Conservation (phyloP, 2,888 invertebrate genomes). For the Ophion ventricosus region DNA sequence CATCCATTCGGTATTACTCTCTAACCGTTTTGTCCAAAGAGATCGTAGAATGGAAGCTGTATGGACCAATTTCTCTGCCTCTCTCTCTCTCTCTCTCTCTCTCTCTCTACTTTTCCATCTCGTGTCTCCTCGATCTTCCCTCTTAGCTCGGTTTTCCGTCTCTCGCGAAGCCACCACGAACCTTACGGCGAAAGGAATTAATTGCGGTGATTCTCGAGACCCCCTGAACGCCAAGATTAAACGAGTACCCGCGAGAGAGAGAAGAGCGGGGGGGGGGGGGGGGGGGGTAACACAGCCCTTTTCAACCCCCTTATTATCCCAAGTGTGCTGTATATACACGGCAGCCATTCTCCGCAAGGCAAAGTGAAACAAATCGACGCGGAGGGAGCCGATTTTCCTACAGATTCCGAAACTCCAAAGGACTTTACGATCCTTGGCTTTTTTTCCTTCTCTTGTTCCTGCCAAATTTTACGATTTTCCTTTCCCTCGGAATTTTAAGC, state of each 20-base stretch:
- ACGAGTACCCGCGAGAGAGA: constrained; percentile 26
- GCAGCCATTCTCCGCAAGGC: constrained; percentile 7
- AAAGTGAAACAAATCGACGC: constrained; percentile 59
- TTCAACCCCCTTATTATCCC: constrained; percentile 31
- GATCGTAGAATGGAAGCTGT: constrained; percentile 38
- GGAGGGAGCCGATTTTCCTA: background rate
- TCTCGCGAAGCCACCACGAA: constrained; percentile 9
- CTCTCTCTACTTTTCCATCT: constrained; percentile 17
- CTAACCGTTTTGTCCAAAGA: constrained; percentile 40
- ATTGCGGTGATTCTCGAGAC: constrained; percentile 60
- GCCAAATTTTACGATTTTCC: background rate
- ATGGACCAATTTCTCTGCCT: constrained; percentile 32
- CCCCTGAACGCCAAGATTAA: constrained; percentile 54
- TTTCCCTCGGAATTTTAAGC: background rate
- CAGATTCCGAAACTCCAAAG: background rate
- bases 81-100: constrained; percentile 12
- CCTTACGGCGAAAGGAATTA: constrained; percentile 60
- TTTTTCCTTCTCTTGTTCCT: background rate
- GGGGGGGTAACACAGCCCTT: constrained; percentile 13
- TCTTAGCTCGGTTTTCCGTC: constrained; percentile 50
- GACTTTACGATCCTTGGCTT: background rate
- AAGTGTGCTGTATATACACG: background rate
- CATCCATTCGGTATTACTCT: constrained; percentile 42
- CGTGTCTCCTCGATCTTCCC: constrained; percentile 49
- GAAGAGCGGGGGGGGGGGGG: background rate